Evolutionary conservation across 2,797 vertebrate genomes (phyloP).

Genomic region (Poecilia wingei): DNA sequence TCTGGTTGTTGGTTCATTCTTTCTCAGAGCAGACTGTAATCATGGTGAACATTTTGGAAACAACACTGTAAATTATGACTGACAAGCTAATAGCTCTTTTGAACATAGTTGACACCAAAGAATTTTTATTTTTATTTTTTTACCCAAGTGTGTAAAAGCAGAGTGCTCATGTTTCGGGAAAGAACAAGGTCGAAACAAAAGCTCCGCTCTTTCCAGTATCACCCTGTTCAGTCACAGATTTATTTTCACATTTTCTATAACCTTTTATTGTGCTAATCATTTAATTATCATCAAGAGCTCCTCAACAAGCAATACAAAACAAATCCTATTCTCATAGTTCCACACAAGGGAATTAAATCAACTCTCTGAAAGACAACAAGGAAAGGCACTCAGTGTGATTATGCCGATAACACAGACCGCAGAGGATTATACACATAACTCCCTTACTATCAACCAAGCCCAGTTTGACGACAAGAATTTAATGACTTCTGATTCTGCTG

Average conservation of each 20-base stretch:
- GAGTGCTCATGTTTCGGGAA: background rate
- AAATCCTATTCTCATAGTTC: slow-evolving; percentile 17
- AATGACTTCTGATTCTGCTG: slow-evolving; percentile 49
- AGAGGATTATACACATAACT: slow-evolving; percentile 40
- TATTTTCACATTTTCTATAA: slow-evolving; percentile 33
- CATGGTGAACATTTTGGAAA: background rate
- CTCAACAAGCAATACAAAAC: slow-evolving; percentile 30
- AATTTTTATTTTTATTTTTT: background rate
- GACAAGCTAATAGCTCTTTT: background rate
- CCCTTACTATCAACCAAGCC: slow-evolving; percentile 40
- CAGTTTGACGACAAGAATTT: slow-evolving; percentile 31
- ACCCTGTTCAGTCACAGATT: slow-evolving; percentile 18
- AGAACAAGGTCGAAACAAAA: background rate
- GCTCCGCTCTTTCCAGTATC: slow-evolving; percentile 12
- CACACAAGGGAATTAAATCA: slow-evolving; percentile 31
- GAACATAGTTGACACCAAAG: background rate
- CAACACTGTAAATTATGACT: background rate
- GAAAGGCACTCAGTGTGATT: slow-evolving; percentile 46
- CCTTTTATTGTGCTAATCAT: slow-evolving; percentile 26
- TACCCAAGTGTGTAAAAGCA: background rate
- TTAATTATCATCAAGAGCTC: slow-evolving; percentile 44
- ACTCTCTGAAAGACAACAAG: slow-evolving; percentile 31
- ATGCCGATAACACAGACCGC: slow-evolving; percentile 20
- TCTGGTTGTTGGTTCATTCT: background rate
- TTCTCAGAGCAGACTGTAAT: background rate